phyloP scores from a whole-genome alignment of 2,888 invertebrate genomes.

The Noctua janthe region DNA sequence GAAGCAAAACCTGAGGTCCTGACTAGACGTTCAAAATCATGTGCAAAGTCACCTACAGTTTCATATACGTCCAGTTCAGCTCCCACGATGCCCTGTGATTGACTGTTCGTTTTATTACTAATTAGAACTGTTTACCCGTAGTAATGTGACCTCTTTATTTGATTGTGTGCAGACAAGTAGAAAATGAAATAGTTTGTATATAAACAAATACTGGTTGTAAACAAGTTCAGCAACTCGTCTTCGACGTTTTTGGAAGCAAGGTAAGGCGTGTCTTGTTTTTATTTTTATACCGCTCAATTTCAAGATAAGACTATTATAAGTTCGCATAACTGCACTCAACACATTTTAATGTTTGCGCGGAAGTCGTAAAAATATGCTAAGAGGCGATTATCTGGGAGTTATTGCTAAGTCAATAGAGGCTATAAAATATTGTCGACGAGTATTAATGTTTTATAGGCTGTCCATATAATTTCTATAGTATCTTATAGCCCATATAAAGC shows the following conservation, averaged over 20 bases:
- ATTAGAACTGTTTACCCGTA: too few species aligned
- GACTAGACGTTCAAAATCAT: too few species aligned
- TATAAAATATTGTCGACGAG: constrained; percentile 42
- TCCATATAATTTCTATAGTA: constrained; percentile 21
- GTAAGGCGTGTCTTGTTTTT: neutral
- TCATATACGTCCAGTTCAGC: too few species aligned
- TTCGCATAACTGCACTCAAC: constrained; percentile 18
- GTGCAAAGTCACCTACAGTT: too few species aligned
- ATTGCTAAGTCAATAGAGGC: constrained; percentile 47
- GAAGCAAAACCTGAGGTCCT: too few species aligned
- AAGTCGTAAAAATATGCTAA: constrained; percentile 51
- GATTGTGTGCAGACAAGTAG: too few species aligned
- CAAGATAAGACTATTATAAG: neutral
- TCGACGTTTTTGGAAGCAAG: neutral
- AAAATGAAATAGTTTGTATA: too few species aligned
- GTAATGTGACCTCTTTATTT: too few species aligned
- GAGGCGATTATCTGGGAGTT: constrained; percentile 42
- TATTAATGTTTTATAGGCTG: constrained; percentile 42
- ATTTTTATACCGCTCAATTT: neutral
- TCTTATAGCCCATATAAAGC: constrained; percentile 6
- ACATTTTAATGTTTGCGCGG: constrained; percentile 39
- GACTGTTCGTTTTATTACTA: too few species aligned
- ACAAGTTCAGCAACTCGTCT: too few species aligned
- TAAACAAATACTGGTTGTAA: too few species aligned
- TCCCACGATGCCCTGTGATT: too few species aligned